Evolutionary conservation across 2,888 invertebrate species (phyloP).

Genomic region (Anagyrus pseudococci): DNA sequence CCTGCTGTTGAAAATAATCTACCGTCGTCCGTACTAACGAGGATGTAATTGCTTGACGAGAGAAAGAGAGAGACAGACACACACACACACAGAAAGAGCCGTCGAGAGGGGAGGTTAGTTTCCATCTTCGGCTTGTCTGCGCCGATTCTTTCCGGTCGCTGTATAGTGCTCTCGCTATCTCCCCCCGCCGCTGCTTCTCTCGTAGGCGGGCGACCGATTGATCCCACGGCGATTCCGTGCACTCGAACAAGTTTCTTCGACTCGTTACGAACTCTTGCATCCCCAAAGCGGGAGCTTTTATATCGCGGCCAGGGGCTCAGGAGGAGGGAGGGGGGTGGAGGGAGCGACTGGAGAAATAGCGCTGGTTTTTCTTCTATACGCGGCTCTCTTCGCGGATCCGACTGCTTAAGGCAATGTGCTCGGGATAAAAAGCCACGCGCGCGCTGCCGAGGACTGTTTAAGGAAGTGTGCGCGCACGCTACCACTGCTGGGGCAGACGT

Average conservation of each 20-base stretch:
- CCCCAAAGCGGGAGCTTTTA: conserved; percentile 20
- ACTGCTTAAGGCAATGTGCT: no score
- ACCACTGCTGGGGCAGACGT: no score
- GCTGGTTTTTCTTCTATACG: no score
- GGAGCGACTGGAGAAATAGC: no score
- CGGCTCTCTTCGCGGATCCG: no score
- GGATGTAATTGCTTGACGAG: conserved; percentile 36
- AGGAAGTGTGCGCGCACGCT: no score
- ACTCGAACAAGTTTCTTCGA: conserved; percentile 33
- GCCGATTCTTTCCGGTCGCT: conserved; percentile 12
- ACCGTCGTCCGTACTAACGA: conserved; percentile 20
- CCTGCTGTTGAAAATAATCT: conserved; percentile 22
- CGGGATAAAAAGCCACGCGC: no score
- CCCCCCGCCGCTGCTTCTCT: conserved; percentile 8
- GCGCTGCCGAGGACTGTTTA: no score
- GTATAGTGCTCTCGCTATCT: no score
- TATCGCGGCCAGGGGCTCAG: not conserved
- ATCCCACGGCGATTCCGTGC: conserved; percentile 35
- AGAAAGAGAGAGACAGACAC: no score
- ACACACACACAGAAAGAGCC: no score
- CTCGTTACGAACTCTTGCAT: conserved; percentile 18
- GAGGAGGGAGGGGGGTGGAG: no score
- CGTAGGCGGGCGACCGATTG: conserved; percentile 17
- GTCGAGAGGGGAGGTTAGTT: conserved; percentile 32
- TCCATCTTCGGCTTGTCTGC: conserved; percentile 33